These are phyloP conservation scores for Bugulina stolonifera DNA, from an alignment of 2,888 invertebrate genomes.

Conservation along the genomic window DNA sequence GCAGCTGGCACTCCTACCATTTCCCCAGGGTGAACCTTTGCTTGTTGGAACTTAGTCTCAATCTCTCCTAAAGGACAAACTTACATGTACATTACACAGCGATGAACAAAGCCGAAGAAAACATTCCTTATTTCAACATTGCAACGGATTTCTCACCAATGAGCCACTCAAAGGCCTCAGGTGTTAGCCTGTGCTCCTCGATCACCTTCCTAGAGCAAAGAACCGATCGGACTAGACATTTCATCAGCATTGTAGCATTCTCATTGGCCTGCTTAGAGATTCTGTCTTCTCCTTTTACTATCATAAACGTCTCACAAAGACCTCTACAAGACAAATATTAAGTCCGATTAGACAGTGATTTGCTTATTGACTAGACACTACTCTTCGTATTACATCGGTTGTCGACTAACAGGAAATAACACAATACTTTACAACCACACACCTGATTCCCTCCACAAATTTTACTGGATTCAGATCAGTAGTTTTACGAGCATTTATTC, in stretches of 20 bases:
- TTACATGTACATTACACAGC: no score
- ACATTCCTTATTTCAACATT: no score
- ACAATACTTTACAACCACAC: no score
- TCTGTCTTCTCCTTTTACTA: slow-evolving; percentile 72
- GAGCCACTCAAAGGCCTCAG: slow-evolving; percentile 98
- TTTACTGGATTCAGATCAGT: slow-evolving; percentile 89
- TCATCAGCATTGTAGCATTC: slow-evolving; percentile 94
- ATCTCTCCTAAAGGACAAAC: slow-evolving; percentile 68
- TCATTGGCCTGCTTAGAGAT: slow-evolving; percentile 94
- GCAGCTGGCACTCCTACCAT: slow-evolving; percentile 99
- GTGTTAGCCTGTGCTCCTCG: slow-evolving; percentile 86
- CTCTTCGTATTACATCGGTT: no score
- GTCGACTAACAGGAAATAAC: no score
- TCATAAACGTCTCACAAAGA: slow-evolving; percentile 59
- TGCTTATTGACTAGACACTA: no score
- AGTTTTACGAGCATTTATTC: slow-evolving; percentile 86
- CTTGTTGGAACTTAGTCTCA: slow-evolving; percentile 91
- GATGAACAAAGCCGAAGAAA: no score
- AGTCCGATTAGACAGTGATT: no score
- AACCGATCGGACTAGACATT: slow-evolving; percentile 79
- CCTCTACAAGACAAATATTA: no score
- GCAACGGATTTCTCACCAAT: slow-evolving; percentile 72
- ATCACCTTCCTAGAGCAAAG: slow-evolving; percentile 92
- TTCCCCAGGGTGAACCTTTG: slow-evolving; percentile 76
- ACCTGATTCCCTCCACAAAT: slow-evolving; percentile 70